phyloP scores from a whole-genome alignment of 2,797 vertebrate genomes.

The Melanotaenia boesemani region DNA sequence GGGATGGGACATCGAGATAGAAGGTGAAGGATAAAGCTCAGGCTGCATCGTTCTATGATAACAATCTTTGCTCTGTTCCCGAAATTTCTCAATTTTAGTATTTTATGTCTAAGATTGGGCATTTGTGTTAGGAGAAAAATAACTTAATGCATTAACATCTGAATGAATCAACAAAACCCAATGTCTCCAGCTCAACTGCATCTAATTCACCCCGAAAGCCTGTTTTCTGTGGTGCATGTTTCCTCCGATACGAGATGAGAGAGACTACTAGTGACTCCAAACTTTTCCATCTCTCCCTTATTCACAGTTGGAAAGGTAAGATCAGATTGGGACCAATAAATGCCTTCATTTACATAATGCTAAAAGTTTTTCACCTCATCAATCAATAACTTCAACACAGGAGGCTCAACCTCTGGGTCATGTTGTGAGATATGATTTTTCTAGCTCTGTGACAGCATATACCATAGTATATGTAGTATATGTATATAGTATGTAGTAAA shows the following conservation, averaged over 20 bases:
- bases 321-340: background rate
- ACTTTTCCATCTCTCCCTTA: background rate
- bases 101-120: conserved; percentile 6
- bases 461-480: no score
- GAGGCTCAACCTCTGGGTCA: no score
- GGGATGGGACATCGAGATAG: conserved; percentile 37
- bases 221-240: conserved; percentile 3
- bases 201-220: background rate
- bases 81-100: conserved; percentile 28
- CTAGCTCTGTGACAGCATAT: no score
- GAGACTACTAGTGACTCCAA: conserved; percentile 9
- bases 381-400: no score
- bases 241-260: background rate
- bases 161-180: background rate
- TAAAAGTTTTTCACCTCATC: background rate
- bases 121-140: conserved; percentile 4
- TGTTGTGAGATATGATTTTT: no score
- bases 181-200: background rate
- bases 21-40: conserved; percentile 22
- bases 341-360: background rate
- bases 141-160: background rate
- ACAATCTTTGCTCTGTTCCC: conserved; percentile 23
- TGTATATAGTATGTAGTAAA: no score
- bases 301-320: background rate
- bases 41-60: conserved; percentile 38